Base-by-base conservation (phyloP, 2,797 vertebrate species). In the Melopsittacus undulatus region DNA sequence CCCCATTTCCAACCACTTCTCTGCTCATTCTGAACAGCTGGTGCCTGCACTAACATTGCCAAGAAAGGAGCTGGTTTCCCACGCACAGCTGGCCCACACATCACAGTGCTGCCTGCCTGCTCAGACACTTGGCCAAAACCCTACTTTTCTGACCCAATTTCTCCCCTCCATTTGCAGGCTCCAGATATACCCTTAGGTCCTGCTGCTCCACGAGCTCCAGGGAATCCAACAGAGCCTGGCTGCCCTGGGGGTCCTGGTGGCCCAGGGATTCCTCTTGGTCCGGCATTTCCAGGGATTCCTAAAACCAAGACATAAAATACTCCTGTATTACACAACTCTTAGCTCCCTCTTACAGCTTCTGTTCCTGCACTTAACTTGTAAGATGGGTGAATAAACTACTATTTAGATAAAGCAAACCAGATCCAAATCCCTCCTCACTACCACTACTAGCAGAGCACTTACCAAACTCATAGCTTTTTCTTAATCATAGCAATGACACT, bases 181-280 rank as follows among this genome's bases (percentile, higher is more conserved):
- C 40, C 74, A 95, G 34, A 79, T 20, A 87, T 87, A 99, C 99
- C 99, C 98, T 99, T 99, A 38, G 94, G 80, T 97, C 99, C 99
- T 48, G 95, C 87, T 86, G 95, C 73, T 80, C 98, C 99, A 75
- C 68, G 96, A 69, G 86, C 56, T 83, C 98, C 98, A 18, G 97
- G 95, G 11, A 83, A 84, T 67, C 99, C 99, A 16, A 97, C 95
- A 43, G 95, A 2, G 40, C 99, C 99, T 76, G 98, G 97, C 68
- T 79, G 62, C 46, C 99, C 99, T 57, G 96, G 97, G 59, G 81
- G 96, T 80, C 99, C 99, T 51, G 98, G 98, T 91, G 97, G 97
- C 57, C 98, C 99, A 49, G 96, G 46, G 67, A 92, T 95, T 94
- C 99, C 99, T 83, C 97, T 98, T 24, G 79, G 83, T 46, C 98